Evolutionary conservation across 2,797 vertebrate genomes (phyloP).

Genomic region (Pitangus sulphuratus): DNA sequence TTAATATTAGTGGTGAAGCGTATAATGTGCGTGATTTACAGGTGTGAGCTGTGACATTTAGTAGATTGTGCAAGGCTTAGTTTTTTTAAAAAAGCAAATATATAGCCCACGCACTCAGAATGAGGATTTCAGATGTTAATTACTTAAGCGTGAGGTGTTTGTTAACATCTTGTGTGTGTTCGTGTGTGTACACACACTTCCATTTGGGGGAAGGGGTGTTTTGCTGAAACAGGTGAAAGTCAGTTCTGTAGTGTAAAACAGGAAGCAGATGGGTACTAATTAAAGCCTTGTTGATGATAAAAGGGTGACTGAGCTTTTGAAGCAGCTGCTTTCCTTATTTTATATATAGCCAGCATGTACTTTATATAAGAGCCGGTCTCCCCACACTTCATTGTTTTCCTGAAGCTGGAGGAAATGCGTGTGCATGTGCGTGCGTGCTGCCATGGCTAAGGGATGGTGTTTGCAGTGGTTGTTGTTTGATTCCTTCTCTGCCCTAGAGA

Average conservation of each 20-base stretch:
- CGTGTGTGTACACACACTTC: not conserved
- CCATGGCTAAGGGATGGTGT: not conserved
- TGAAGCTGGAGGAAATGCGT: slow-evolving; percentile 29
- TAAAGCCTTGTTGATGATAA: slow-evolving; percentile 76
- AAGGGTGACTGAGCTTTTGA: slow-evolving; percentile 72
- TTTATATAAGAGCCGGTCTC: slow-evolving; percentile 14
- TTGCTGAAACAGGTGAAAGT: slow-evolving; percentile 77
- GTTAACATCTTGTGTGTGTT: not conserved
- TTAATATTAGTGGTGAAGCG: not conserved
- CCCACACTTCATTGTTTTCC: slow-evolving; percentile 20
- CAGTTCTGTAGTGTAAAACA: slow-evolving; percentile 71
- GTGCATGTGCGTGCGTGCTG: slow-evolving; percentile 23
- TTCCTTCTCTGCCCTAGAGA: not conserved
- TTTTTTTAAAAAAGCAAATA: not conserved
- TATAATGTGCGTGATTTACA: not conserved
- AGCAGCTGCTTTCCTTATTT: slow-evolving; percentile 77
- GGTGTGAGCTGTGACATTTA: not conserved
- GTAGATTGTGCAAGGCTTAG: not conserved
- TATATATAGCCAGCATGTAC: slow-evolving; percentile 49
- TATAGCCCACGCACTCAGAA: slow-evolving; percentile 22
- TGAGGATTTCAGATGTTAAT: not conserved
- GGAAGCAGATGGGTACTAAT: slow-evolving; percentile 83
- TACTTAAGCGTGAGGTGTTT: not conserved
- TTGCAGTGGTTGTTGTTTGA: not conserved
- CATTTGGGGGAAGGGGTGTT: slow-evolving; percentile 44